Conservation (phyloP, 2,888 invertebrate species). For the Platynereis dumerilii region DNA sequence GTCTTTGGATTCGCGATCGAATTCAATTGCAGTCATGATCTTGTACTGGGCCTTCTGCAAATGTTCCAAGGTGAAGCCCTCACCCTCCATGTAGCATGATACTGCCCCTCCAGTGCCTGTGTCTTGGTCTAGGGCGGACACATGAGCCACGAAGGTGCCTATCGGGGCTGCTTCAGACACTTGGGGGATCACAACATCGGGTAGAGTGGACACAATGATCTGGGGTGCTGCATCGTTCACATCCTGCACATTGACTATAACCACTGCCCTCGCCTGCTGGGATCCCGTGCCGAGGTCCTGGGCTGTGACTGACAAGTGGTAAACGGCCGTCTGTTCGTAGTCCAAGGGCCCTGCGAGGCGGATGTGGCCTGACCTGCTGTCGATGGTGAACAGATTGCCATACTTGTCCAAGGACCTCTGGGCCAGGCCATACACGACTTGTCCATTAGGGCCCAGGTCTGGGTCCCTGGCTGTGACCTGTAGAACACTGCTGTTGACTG, state of each 20-base stretch:
- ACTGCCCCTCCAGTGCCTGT: neutral
- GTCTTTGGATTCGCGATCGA: constrained; percentile 15
- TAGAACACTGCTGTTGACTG: constrained; percentile 4
- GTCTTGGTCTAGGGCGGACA: constrained; percentile 14
- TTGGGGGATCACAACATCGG: constrained; percentile 7
- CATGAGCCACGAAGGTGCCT: constrained; percentile 22
- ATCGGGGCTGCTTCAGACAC: constrained; percentile 7
- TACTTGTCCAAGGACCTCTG: neutral
- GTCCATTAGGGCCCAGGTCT: constrained; percentile 18
- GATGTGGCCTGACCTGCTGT: constrained; percentile 3
- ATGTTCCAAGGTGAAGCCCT: constrained; percentile 8
- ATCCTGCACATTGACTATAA: constrained; percentile 68
- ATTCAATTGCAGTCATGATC: constrained; percentile 12
- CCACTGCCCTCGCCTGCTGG: constrained; percentile 76
- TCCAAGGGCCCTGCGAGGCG: constrained; percentile 1
- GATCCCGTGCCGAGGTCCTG: constrained; percentile 65
- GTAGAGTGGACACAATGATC: constrained; percentile 80
- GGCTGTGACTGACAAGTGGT: constrained; percentile 27
- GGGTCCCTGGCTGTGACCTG: constrained; percentile 10
- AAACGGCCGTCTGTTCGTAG: constrained; percentile 9
- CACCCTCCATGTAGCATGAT: constrained; percentile 6
- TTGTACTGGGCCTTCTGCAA: constrained; percentile 13
- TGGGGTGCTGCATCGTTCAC: constrained; percentile 88
- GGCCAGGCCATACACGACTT: constrained; percentile 8
- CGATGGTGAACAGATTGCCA: neutral